A percentile compares a stretch with the other conserved stretches of the same genome.
These are phyloP conservation scores for Chelonia mydas DNA, from an alignment of 2,797 vertebrate genomes.

Conservation along the genomic window DNA sequence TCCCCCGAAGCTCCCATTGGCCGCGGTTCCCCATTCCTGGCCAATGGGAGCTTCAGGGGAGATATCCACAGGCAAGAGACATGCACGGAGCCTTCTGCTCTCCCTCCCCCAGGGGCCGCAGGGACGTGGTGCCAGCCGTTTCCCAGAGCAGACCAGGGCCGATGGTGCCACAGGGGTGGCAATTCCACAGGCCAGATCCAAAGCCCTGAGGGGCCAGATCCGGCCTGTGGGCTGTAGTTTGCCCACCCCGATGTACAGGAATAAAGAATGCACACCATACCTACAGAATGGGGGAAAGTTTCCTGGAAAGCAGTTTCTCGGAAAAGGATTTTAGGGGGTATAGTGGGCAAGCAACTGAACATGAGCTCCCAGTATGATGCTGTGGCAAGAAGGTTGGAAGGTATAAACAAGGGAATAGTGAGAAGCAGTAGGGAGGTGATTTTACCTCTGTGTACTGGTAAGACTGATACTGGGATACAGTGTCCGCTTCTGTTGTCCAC, in stretches of 20 bases:
- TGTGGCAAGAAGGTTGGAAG: neutral
- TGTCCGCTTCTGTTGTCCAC: neutral
- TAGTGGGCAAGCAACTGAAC: neutral
- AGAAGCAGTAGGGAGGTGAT: neutral
- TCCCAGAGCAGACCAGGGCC: too few relatives aligned
- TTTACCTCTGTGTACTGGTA: neutral
- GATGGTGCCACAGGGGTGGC: too few relatives aligned
- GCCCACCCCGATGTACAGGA: neutral
- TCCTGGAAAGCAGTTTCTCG: neutral
- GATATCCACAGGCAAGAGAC: too few relatives aligned
- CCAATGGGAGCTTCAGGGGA: too few relatives aligned
- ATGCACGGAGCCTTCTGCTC: too few relatives aligned
- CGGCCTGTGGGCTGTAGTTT: too few relatives aligned
- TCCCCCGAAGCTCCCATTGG: too few relatives aligned
- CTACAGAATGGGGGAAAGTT: neutral
- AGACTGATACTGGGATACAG: neutral
- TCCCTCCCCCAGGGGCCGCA: too few relatives aligned
- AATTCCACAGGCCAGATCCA: too few relatives aligned
- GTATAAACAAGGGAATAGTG: neutral
- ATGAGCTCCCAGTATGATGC: neutral
- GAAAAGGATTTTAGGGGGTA: neutral
- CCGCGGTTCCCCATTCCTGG: too few relatives aligned
- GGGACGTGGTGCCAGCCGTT: too few relatives aligned
- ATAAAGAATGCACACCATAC: neutral
- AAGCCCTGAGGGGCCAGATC: too few relatives aligned